phyloP scores from a whole-genome alignment of 92 coral and sea anemone species.

The Diadumene lineata region DNA sequence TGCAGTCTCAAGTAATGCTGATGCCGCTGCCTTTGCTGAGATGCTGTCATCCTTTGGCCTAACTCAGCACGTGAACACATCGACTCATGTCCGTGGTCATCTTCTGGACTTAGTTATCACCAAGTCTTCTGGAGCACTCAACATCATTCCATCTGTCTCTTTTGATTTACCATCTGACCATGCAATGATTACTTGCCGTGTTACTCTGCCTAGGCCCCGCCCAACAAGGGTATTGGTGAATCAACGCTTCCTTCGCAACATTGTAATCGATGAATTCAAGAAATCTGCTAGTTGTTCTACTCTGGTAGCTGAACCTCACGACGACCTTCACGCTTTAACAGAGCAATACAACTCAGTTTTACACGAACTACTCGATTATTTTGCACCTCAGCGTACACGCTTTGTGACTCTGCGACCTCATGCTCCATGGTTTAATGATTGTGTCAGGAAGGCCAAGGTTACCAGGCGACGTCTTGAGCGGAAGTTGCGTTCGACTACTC shows the following conservation, averaged over 20 bases:
- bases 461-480: constrained; percentile 27
- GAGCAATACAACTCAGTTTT: constrained; percentile 23
- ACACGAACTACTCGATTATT: constrained; percentile 17
- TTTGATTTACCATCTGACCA: constrained; percentile 41
- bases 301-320: constrained; percentile 8
- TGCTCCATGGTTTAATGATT: constrained; percentile 43
- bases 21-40: constrained; percentile 26
- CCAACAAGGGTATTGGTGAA: constrained; percentile 14
- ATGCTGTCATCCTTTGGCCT: constrained; percentile 26
- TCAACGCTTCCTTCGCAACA: constrained; percentile 28
- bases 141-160: constrained; percentile 3
- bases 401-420: constrained; percentile 43
- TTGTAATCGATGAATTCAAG: constrained; percentile 24
- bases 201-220: constrained; percentile 21
- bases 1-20: constrained; percentile 8
- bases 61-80: constrained; percentile 23
- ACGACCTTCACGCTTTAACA: constrained; percentile 23
- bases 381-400: constrained; percentile 34
- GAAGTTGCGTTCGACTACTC: constrained; percentile 1
- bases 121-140: background rate
- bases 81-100: constrained; percentile 24
- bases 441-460: constrained; percentile 12
- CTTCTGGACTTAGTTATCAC: constrained; percentile 26
- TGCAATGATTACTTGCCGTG: constrained; percentile 21
- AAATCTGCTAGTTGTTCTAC: constrained; percentile 19